Conservation (phyloP, 2,888 invertebrate genomes). For the Cephonodes hylas region DNA sequence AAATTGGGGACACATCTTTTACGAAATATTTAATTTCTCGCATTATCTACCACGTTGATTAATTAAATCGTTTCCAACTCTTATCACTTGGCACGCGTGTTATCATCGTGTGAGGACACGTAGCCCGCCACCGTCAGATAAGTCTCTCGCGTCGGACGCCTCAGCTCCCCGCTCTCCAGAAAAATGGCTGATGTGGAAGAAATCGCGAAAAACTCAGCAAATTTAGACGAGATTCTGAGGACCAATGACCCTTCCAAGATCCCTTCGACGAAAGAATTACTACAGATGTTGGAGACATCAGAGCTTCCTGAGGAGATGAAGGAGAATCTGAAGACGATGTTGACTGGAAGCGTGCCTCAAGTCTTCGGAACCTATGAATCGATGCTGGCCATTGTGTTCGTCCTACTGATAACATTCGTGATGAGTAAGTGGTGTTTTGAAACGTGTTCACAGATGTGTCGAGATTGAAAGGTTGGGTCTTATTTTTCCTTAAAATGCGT, state of each 20-base stretch:
- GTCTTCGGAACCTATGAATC: conserved; percentile 55
- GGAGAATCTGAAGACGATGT: conserved; percentile 76
- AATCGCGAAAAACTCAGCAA: conserved; percentile 29
- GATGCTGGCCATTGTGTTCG: conserved; percentile 51
- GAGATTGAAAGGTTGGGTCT: background rate
- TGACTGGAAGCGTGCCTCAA: conserved; percentile 68
- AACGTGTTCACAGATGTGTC: conserved; percentile 15
- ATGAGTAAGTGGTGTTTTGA: conserved; percentile 53
- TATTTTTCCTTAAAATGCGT: background rate
- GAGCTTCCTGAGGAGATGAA: conserved; percentile 83
- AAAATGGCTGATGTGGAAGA: conserved; percentile 40
- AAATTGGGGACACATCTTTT: no score
- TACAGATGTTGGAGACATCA: conserved; percentile 81
- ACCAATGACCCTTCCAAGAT: conserved; percentile 52
- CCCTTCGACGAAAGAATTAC: conserved; percentile 79
- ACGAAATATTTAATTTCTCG: background rate
- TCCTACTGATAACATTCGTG: conserved; percentile 52
- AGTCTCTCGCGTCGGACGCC: conserved; percentile 14
- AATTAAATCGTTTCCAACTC: conserved; percentile 18
- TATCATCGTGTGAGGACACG: conserved; percentile 48
- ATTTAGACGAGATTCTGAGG: conserved; percentile 52
- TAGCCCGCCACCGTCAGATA: conserved; percentile 22
- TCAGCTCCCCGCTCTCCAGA: background rate
- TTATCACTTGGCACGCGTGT: conserved; percentile 24
- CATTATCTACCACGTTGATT: background rate